A percentile compares a stretch with the other conserved stretches of the same genome.
These are phyloP conservation scores for Aleadryas rufinucha DNA, from an alignment of 2,113 vertebrate genomes.

Conservation along the genomic window DNA sequence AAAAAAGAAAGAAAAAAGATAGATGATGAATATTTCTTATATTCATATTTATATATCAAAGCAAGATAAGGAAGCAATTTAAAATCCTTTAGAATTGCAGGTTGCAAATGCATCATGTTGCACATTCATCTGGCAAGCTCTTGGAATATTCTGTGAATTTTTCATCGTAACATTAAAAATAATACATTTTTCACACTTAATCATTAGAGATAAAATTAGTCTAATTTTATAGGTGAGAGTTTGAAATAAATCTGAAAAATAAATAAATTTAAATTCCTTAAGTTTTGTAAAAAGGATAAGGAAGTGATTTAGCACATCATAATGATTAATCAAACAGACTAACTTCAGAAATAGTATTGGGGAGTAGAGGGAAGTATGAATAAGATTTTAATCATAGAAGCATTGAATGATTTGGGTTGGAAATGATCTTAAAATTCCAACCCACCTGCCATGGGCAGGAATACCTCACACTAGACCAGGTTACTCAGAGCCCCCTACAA, in stretches of 20 bases:
- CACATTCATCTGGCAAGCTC: background rate
- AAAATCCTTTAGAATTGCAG: background rate
- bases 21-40: background rate
- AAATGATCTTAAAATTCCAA: background rate
- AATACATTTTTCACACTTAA: background rate
- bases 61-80: background rate
- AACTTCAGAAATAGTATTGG: background rate
- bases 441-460: background rate
- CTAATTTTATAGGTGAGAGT: background rate
- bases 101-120: background rate
- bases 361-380: background rate
- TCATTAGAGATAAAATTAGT: background rate
- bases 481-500: background rate
- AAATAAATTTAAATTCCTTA: background rate
- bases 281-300: background rate
- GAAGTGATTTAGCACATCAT: background rate
- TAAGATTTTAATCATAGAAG: background rate
- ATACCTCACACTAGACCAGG: background rate
- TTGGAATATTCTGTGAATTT: background rate
- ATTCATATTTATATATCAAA: background rate
- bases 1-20: background rate
- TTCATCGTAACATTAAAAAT: background rate
- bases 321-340: background rate
- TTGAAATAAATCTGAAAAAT: background rate
- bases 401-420: background rate